Base-by-base conservation (phyloP, 1,140 invertebrate species). In the Branchinecta lindahli region DNA sequence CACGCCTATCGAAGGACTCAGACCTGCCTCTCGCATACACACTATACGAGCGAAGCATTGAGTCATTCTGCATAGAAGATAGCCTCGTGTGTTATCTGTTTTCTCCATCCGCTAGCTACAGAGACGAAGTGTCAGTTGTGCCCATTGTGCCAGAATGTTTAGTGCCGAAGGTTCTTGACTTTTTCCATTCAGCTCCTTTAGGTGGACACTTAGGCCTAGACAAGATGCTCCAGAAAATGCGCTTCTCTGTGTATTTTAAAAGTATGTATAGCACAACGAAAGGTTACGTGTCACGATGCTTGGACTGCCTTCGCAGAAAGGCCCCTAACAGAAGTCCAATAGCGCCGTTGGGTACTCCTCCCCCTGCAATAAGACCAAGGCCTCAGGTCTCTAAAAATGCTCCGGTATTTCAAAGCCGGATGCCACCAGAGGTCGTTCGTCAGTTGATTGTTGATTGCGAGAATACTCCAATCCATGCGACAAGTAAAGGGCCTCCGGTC, bases 21-120 rank as follows among this genome's bases (percentile, higher is more conserved):
- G 33, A 1, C 52, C 52, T 15, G 12, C 52, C 18, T 61, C 18
- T 12, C 12, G 52, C 12, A 61, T 61, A 61, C 18, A 15, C 12
- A 15, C 4, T 61, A 15, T 61, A 15, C 18, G 52, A 61, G 18
- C 12, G 52, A 61, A 61, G 52, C 52, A 61, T 61, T 15, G 18
- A 61, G 18, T 61, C 52, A 12, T 61, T 61, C 18, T 61, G 52
- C 52, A 15, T 61, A 61, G 52, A 61, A 61, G 52, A 61, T 61
- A 20, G 52, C 12, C 52, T 61, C 18, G 52, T 61, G 12, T 61
- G 52, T 61, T 61, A 61, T 20, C 52, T 61, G 12, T 61, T 20
- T 15, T 61, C 52, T 15, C 52, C 52, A 61, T 61, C 52, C 12
- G 52, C 52, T 61, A 15, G 12, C 12, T 61, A 61, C 18, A 12